Evolutionary conservation across 2,888 invertebrate genomes (phyloP), one percentile per base, ranked within the genome.

Genomic region (Mechanitis messenoides): DNA sequence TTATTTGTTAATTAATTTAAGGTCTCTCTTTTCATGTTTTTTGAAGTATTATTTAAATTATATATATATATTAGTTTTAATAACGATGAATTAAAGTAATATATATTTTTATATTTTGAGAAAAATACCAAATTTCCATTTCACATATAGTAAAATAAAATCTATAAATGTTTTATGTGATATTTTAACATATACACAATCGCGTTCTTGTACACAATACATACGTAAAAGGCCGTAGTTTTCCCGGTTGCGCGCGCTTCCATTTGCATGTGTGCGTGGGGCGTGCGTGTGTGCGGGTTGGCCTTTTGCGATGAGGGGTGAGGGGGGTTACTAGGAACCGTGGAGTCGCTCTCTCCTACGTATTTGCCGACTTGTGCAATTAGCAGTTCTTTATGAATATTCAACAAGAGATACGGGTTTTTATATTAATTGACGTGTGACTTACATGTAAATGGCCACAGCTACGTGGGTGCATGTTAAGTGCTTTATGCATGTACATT

Each of bases 361-460:
- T 88, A 88, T 88, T 88, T 88, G 85, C 85, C 79, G 81, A 85
- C 84, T 88, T 87, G 88, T 87, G 88, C 88, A 88, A 88, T 88
- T 88, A 88, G 87, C 88, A 87, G 85, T 83, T 85, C 86, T 87
- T 87, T 87, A 88, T 88, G 85, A 88, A 88, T 89, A 88, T 89
- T 88, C 87, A 87, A 85, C 79, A 79, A 76, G 75, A 79, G 79
- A 80, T 77, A 79, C 78, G 77, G 80, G 84, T 84, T 87, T 77
- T 86, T 86, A 80, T 84, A 84, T 84, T 85, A 87, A 85, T 86
- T 84, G 84, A 82, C 81, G 84, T 85, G 81, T 81, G 83, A 81
- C 77, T 83, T 82, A 78, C 78, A 78, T 65, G 65, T 61, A 66
- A 67, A 67, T 64, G 60, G 61, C 31, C 35, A 50, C 45, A 35